These are phyloP conservation scores for Tolypeutes matacus DNA, from an alignment of 2,797 vertebrate genomes.

Conservation along the genomic window DNA sequence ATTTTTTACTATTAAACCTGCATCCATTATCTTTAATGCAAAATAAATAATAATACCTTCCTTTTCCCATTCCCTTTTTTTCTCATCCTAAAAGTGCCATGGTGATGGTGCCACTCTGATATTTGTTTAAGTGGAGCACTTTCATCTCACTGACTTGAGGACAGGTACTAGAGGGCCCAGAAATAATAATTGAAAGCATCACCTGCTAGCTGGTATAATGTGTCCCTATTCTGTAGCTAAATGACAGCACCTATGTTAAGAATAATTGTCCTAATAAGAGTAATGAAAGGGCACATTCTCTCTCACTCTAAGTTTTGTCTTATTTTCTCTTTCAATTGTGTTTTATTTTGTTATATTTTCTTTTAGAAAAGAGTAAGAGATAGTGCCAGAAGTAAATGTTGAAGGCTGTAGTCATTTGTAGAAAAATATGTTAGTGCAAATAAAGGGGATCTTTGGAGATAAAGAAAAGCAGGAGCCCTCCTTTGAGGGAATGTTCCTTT, in stretches of 20 bases:
- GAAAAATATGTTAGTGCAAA: neutral
- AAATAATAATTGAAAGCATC: conserved; percentile 82
- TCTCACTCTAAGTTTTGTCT: conserved; percentile 24
- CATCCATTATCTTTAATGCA: conserved; percentile 81
- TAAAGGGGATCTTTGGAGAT: neutral
- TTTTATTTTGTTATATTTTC: neutral
- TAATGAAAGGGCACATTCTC: neutral
- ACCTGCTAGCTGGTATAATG: conserved; percentile 65
- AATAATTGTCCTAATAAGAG: conserved; percentile 58
- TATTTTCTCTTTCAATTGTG: conserved; percentile 42
- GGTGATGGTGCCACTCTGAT: conserved; percentile 82
- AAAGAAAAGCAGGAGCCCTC: neutral
- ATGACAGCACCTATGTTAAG: conserved; percentile 58
- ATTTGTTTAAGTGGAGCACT: conserved; percentile 84
- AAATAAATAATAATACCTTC: conserved; percentile 82
- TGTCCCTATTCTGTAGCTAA: conserved; percentile 69
- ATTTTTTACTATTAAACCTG: conserved; percentile 81
- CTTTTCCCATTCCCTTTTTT: conserved; percentile 76
- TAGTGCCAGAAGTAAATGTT: conserved; percentile 1
- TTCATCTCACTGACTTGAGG: conserved; percentile 83
- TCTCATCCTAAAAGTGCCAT: conserved; percentile 85
- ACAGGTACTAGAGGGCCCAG: conserved; percentile 76
- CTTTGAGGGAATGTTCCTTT: neutral
- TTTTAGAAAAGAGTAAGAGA: conserved; percentile 42
- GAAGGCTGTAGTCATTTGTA: conserved; percentile 38